Evolutionary conservation across 2,888 invertebrate genomes (phyloP).

Genomic region (Taphrorychus bicolor): DNA sequence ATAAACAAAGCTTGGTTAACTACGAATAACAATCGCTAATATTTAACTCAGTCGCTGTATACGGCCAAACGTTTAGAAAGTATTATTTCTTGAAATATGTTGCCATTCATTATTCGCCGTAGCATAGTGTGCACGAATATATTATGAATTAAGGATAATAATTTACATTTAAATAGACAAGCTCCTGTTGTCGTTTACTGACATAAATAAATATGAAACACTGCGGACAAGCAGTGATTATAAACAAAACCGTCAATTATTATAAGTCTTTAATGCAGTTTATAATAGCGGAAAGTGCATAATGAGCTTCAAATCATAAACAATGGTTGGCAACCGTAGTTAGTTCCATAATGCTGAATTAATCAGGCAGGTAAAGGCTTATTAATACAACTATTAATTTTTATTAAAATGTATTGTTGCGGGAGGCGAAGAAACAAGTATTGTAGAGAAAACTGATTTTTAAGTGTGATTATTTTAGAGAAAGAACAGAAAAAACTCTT

Average conservation of each 20-base stretch:
- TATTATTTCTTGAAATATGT: constrained; percentile 31
- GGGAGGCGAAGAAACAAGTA: no score
- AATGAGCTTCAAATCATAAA: constrained; percentile 51
- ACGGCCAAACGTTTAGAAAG: constrained; percentile 34
- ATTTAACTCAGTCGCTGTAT: constrained; percentile 22
- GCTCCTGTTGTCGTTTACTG: constrained; percentile 43
- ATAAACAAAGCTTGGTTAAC: constrained; percentile 39
- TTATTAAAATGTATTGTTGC: no score
- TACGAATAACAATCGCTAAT: constrained; percentile 8
- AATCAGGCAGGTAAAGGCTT: constrained; percentile 38
- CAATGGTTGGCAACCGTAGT: no score
- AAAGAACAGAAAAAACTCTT: no score
- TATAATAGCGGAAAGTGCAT: constrained; percentile 41
- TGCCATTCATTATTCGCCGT: constrained; percentile 42
- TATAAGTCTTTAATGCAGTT: no score
- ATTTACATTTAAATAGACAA: constrained; percentile 50
- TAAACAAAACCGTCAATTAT: constrained; percentile 51
- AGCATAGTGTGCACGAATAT: constrained; percentile 38
- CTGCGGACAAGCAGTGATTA: constrained; percentile 45
- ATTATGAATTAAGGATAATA: constrained; percentile 48
- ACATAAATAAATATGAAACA: constrained; percentile 53
- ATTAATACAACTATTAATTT: no score
- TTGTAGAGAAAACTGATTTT: no score
- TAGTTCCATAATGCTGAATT: constrained; percentile 42
- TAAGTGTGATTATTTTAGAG: no score